These are phyloP conservation scores for Hemiscyllium ocellatum DNA, from an alignment of 2,113 vertebrate species.

Conservation along the genomic window DNA sequence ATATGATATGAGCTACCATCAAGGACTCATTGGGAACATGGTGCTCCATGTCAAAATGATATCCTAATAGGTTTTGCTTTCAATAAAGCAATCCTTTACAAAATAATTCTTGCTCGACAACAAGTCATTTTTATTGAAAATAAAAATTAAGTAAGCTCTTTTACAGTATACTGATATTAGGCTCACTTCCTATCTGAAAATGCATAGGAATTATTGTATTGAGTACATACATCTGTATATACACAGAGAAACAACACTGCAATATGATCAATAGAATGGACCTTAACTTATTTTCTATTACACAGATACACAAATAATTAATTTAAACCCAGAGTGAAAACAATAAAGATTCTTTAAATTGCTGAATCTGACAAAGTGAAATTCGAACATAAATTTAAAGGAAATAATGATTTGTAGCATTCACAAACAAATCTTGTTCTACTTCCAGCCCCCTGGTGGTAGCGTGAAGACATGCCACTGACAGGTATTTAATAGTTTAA, in stretches of 20 bases:
- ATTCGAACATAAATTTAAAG: too few relatives aligned
- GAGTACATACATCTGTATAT: neutral
- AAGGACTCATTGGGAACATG: neutral
- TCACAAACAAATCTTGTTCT: constrained; percentile 1
- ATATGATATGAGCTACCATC: neutral
- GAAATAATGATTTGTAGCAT: neutral
- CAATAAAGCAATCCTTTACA: neutral
- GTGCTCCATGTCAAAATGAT: neutral
- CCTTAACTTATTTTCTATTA: neutral
- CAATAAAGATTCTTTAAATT: neutral
- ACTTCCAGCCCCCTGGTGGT: constrained; percentile 22
- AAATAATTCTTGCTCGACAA: neutral
- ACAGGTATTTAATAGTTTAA: constrained; percentile 26
- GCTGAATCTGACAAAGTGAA: neutral
- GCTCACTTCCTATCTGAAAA: neutral
- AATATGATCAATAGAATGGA: constrained; percentile 8
- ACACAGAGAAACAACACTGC: neutral
- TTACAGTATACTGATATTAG: neutral
- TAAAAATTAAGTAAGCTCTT: neutral
- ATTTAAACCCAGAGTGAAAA: neutral
- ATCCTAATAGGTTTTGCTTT: neutral
- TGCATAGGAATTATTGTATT: neutral
- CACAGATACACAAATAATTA: neutral
- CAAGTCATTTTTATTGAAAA: neutral
- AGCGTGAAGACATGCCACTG: neutral